Base-by-base conservation (phyloP, 2,113 vertebrate species). In the Bubo blakistoni region DNA sequence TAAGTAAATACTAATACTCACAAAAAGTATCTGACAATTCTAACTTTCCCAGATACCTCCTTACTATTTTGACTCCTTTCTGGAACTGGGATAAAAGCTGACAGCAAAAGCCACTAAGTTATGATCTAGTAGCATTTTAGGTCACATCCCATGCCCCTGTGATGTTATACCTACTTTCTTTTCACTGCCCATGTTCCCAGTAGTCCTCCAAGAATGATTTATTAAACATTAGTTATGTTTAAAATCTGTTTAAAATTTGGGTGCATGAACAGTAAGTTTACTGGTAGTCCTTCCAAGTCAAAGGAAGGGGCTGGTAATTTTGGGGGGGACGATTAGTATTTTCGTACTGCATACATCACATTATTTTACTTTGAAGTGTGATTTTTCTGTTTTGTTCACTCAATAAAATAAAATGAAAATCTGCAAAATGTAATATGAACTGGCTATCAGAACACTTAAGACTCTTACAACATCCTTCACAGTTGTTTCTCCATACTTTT, bases 261-360 rank as follows among this genome's bases (percentile, higher is more conserved):
- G 25, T 85, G 21, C 47, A 62, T 22, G 14, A 79, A 76, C 49
- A 34, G 6, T 30, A 66, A 40, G 14, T 76, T 55, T 71, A 55
- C 15, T 32, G 8, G 52, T 25, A 81, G 80, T 34, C 34, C 30
- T 79, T 78, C 30, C 36, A 84, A 77, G 21, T 51, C 36, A 72
- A 72, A 72, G 52, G 3, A 81, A 88, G 70, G 25, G 25, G 36
- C 30, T 38, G 32, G 16, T 16, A 54, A 66, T 72, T 65, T 49
- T 29, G 7, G 1, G 4, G 13, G 26, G 36, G 6, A 13, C 18
- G 46, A 19, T 58, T 44, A 69, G 16, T 59, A 47, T 46, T 90
- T 70, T 65, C 0, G 2, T 29, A 79, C 51, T 10, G 9, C 0
- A 1, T 22, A 69, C 6, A 30, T 51, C 44, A 27, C 7, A 9